Evolutionary conservation across 1,140 invertebrate species (phyloP).

Genomic region (Maniola jurtina): DNA sequence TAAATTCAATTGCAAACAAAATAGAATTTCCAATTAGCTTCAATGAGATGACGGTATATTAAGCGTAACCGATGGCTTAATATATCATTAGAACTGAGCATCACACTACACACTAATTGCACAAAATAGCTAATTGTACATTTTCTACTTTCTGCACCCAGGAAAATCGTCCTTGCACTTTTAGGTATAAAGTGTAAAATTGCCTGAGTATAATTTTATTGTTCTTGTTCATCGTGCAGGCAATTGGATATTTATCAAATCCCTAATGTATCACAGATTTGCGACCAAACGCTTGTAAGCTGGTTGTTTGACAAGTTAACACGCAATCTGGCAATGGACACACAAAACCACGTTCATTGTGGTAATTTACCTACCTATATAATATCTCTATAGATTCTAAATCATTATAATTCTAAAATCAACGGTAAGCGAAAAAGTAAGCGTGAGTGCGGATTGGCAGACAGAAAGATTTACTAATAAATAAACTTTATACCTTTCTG

Average conservation of each 20-base stretch:
- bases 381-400: no score
- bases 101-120: no score
- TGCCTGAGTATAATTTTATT: no score
- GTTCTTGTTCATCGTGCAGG: background rate
- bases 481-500: no score
- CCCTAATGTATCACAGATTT: constrained; percentile 3
- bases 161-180: background rate
- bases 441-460: no score
- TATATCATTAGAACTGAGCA: background rate
- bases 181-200: background rate
- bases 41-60: background rate
- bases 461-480: no score
- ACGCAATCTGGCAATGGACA: constrained; percentile 7
- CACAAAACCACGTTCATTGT: constrained; percentile 1
- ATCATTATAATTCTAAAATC: no score
- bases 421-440: no score
- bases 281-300: background rate
- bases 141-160: background rate
- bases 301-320: background rate
- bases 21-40: background rate
- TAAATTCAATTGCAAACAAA: background rate
- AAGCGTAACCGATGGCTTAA: constrained; percentile 2
- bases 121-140: no score
- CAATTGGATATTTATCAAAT: constrained; percentile 2
- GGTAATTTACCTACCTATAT: background rate